Evolutionary conservation across 2,888 invertebrate species (phyloP).

Genomic region (Macrosiphum euphorbiae): DNA sequence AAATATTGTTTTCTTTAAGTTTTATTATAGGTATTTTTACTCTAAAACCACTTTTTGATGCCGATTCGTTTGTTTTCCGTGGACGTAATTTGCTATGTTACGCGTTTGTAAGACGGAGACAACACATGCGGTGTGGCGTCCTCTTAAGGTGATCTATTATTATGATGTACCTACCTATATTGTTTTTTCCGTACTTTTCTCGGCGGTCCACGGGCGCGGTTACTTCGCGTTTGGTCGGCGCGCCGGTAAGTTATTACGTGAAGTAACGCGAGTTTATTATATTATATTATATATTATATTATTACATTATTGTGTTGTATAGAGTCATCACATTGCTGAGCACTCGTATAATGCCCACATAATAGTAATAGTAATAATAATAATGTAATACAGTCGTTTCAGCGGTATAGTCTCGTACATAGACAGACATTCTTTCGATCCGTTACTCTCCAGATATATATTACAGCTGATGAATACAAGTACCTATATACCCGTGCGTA

Average conservation of each 20-base stretch:
- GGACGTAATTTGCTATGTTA: too few relatives aligned
- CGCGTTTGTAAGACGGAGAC: too few relatives aligned
- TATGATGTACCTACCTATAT: background rate
- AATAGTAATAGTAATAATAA: background rate
- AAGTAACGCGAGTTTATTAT: background rate
- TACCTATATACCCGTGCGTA: background rate
- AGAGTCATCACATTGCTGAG: background rate
- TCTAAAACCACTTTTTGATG: too few relatives aligned
- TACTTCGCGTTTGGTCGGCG: background rate
- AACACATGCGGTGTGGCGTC: too few relatives aligned
- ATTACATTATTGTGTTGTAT: background rate
- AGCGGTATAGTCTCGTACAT: background rate
- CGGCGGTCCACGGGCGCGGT: background rate
- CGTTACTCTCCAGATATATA: background rate
- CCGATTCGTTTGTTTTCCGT: too few relatives aligned
- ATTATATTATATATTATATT: background rate
- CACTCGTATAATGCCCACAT: background rate
- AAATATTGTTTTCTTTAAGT: too few relatives aligned
- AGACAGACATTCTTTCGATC: background rate
- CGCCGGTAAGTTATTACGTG: background rate
- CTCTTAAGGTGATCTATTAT: background rate
- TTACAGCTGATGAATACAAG: background rate
- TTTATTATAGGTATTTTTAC: too few relatives aligned
- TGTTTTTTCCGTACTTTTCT: background rate
- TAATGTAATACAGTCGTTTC: background rate